Evolutionary conservation across 2,797 vertebrate genomes (phyloP).

Genomic region (Lycodopsis pacificus): DNA sequence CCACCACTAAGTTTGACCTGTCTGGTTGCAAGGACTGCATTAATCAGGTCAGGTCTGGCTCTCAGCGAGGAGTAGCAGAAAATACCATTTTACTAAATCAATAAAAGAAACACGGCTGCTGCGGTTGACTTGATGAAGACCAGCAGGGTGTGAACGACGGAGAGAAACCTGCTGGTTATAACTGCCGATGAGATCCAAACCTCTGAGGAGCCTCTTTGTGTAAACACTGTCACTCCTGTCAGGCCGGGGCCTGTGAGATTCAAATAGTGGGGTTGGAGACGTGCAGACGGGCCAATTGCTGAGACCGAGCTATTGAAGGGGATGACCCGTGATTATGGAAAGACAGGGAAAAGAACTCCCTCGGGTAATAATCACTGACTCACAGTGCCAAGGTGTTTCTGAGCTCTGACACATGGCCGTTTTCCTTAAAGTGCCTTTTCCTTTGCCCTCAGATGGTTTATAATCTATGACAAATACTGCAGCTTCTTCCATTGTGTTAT

Average conservation of each 20-base stretch:
- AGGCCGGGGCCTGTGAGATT: slow-evolving; percentile 64
- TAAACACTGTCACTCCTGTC: slow-evolving; percentile 80
- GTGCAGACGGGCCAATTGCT: slow-evolving; percentile 65
- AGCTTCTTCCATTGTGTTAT: slow-evolving; percentile 27
- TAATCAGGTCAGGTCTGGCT: slow-evolving; percentile 55
- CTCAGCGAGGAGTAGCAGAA: slow-evolving; percentile 32
- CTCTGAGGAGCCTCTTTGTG: slow-evolving; percentile 68
- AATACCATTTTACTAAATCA: slow-evolving; percentile 59
- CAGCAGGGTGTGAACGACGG: slow-evolving; percentile 66
- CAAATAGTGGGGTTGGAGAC: slow-evolving; percentile 68
- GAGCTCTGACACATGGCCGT: slow-evolving; percentile 60
- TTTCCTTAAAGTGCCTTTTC: slow-evolving; percentile 48
- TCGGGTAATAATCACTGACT: slow-evolving; percentile 59
- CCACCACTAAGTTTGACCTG: slow-evolving; percentile 60
- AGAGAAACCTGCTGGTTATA: slow-evolving; percentile 58
- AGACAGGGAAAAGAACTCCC: slow-evolving; percentile 52
- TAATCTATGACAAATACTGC: slow-evolving; percentile 43
- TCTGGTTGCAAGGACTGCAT: slow-evolving; percentile 47
- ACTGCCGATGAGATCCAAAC: slow-evolving; percentile 69
- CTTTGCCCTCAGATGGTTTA: slow-evolving; percentile 43
- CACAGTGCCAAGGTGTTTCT: slow-evolving; percentile 65
- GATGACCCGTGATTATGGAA: slow-evolving; percentile 70
- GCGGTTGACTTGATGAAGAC: slow-evolving; percentile 68
- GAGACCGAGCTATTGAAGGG: slow-evolving; percentile 57
- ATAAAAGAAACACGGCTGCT: slow-evolving; percentile 51